Evolutionary conservation across 2,797 vertebrate genomes (phyloP).

Genomic region (Eremophila alpestris): DNA sequence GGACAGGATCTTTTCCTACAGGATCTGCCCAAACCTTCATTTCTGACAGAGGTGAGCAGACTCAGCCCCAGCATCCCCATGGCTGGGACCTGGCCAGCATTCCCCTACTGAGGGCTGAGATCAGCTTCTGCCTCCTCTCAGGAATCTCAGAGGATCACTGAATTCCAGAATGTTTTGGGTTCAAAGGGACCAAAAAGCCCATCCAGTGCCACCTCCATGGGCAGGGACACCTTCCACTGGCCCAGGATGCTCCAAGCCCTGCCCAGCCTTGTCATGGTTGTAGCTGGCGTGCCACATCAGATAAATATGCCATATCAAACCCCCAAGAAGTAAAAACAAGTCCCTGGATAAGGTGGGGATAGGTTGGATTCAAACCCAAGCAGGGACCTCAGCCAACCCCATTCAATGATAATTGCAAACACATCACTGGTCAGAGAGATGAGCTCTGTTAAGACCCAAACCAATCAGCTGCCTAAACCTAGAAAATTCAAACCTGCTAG

Average conservation of each 20-base stretch:
- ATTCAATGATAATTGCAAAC: background rate
- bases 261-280: background rate
- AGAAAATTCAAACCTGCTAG: background rate
- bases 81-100: background rate
- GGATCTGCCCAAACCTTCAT: background rate
- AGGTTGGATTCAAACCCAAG: background rate
- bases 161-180: background rate
- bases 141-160: background rate
- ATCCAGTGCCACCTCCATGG: background rate
- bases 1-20: background rate
- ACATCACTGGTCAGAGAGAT: background rate
- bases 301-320: background rate
- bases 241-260: background rate
- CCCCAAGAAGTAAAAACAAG: background rate
- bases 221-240: background rate
- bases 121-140: background rate
- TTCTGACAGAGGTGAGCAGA: background rate
- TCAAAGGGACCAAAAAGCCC: rapidly evolving
- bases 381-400: background rate
- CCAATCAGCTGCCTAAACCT: background rate
- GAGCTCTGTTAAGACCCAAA: background rate
- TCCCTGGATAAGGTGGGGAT: background rate
- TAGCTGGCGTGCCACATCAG: background rate
- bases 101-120: background rate
- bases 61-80: background rate